phyloP scores from a whole-genome alignment of 2,888 invertebrate species.

The Argynnis bischoffii region DNA sequence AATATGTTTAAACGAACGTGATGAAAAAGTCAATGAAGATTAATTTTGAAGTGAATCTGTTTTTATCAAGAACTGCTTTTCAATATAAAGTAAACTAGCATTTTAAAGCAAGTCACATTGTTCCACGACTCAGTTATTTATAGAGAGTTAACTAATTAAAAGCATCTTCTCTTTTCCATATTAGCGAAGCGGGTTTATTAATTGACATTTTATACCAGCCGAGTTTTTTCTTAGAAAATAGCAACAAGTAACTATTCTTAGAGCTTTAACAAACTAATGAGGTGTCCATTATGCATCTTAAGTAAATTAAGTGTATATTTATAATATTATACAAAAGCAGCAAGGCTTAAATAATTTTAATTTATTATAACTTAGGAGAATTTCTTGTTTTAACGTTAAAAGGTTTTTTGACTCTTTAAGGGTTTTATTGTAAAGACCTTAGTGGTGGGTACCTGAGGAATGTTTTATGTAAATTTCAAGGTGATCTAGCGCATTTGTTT shows the following conservation, averaged over 20 bases:
- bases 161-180: constrained; percentile 10
- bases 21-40: too few relatives aligned
- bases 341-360: too few relatives aligned
- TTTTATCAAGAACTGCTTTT: not conserved
- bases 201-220: constrained; percentile 7
- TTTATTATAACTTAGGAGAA: too few relatives aligned
- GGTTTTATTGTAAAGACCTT: too few relatives aligned
- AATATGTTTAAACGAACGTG: too few relatives aligned
- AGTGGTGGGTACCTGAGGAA: too few relatives aligned
- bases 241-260: constrained; percentile 19
- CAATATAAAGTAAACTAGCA: constrained; percentile 7
- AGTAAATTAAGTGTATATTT: constrained; percentile 2
- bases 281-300: not conserved
- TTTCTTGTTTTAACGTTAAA: too few relatives aligned
- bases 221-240: constrained; percentile 7
- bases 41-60: not conserved
- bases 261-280: constrained; percentile 5
- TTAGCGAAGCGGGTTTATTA: constrained; percentile 14
- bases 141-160: constrained; percentile 15
- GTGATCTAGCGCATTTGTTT: too few relatives aligned
- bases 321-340: not conserved
- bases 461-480: too few relatives aligned
- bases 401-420: too few relatives aligned
- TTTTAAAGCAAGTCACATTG: not conserved
- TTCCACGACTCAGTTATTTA: constrained; percentile 16